Conservation (phyloP, 2,888 invertebrate genomes). For the Ferrisia virgata region DNA sequence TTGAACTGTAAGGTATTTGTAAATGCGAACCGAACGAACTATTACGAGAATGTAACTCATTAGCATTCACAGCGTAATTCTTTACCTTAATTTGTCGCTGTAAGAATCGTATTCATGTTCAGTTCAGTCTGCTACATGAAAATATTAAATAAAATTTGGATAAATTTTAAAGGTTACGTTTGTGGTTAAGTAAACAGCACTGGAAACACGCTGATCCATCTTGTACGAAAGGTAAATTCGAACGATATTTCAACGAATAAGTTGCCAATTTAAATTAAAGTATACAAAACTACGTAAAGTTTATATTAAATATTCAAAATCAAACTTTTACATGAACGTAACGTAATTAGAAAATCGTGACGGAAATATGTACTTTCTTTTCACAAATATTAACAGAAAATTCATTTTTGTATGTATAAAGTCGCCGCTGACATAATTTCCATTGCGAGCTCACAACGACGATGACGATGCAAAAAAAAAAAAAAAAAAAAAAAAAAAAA, state of each 20-base stretch:
- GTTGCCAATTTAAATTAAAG: slow-evolving; percentile 19
- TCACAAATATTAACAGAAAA: slow-evolving; percentile 11
- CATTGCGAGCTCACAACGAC: not conserved
- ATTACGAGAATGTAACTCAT: not conserved
- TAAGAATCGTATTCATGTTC: not conserved
- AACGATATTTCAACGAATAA: slow-evolving; percentile 1
- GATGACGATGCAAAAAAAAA: too few relatives aligned
- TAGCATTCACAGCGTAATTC: not conserved
- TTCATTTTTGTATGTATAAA: not conserved
- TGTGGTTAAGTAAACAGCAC: not conserved
- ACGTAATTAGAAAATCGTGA: slow-evolving; percentile 28
- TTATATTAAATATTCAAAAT: slow-evolving; percentile 9
- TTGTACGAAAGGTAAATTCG: not conserved
- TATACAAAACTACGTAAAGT: slow-evolving; percentile 11
- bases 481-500: too few relatives aligned
- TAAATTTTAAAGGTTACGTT: not conserved
- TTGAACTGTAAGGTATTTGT: not conserved
- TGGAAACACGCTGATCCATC: not conserved
- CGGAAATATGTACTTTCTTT: slow-evolving; percentile 1
- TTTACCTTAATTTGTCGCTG: not conserved
- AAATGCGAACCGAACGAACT: not conserved
- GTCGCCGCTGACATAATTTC: not conserved
- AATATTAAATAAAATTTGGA: slow-evolving; percentile 5
- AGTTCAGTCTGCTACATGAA: not conserved
- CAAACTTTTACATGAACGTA: slow-evolving; percentile 9